Conservation (phyloP, 1,140 invertebrate genomes). For the Lasaia peninsularis region DNA sequence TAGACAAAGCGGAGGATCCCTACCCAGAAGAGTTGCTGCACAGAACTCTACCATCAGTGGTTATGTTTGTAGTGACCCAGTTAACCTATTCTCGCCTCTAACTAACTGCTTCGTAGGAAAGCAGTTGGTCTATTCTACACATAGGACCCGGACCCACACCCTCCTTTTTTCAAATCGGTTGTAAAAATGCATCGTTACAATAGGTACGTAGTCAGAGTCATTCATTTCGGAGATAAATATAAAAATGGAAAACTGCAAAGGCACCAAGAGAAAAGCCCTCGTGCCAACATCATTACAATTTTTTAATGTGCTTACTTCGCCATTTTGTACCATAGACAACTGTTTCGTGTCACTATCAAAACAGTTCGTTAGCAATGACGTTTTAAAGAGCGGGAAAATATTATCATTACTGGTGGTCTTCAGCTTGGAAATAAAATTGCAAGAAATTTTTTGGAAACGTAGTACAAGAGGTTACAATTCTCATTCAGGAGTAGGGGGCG, state of each 20-base stretch:
- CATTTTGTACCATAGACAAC: not conserved
- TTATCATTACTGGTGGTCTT: conserved; percentile 3
- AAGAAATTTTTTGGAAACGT: conserved; percentile 4
- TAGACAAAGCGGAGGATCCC: too few species aligned
- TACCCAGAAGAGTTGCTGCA: too few species aligned
- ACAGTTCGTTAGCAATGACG: conserved; percentile 7
- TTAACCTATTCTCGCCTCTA: too few species aligned
- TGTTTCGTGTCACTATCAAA: not conserved
- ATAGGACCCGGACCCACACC: too few species aligned
- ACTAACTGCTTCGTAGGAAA: too few species aligned
- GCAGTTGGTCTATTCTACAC: too few species aligned
- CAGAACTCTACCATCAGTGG: too few species aligned
- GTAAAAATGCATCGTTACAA: not conserved
- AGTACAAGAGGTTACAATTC: conserved; percentile 5
- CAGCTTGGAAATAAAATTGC: conserved; percentile 4
- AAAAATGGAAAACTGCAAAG: not conserved
- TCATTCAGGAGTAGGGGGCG: not conserved
- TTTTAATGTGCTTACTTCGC: not conserved
- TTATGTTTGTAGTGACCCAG: too few species aligned
- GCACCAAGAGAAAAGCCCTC: not conserved
- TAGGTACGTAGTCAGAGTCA: not conserved
- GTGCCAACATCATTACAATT: not conserved
- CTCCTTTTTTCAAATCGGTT: too few species aligned
- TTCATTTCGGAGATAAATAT: not conserved
- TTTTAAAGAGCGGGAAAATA: conserved; percentile 2